Base-by-base conservation (phyloP, 2,113 vertebrate species). In the Leucosticte australis region DNA sequence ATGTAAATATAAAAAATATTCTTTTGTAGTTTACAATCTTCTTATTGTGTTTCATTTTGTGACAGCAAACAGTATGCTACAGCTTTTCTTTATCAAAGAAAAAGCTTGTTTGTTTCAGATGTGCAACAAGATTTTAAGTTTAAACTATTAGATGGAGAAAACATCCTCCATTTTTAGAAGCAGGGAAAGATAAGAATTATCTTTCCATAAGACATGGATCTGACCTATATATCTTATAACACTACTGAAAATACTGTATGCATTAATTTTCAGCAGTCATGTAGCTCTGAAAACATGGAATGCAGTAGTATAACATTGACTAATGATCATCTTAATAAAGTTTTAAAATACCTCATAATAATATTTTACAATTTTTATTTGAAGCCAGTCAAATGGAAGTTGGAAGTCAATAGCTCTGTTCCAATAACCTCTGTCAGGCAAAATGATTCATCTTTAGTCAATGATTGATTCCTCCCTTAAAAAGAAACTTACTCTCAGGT, bases 21-120 rank as follows among this genome's bases (percentile, higher is more conserved):
- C 0, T 41, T 8, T 71, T 69, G 5, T 26, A 69, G 10, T 59
- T 91, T 79, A 31, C 7, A n/a, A 7, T 49, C 30, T 71, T 83
- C 4, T 33, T 59, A 3, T 30, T 80, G 39, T 76, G 4, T 55
- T 69, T 53, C 14, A 23, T 85, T 79, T 15, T 74, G 15, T 80
- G 49, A 4, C 9, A 12, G 30, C 18, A 69, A 83, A 56, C 1
- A 33, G 20, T 12, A 35, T 0, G 0, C 2, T 59, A 30, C 22
- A 42, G 10, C 10, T 86, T 21, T 37, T 39, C 20, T 52, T 7
- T 44, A n/a, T 49, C 37, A 89, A 76, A 80, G 21, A 47, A 31
- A 90, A 92, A 82, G 0, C 5, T 28, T 57, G 7, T 52, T 75
- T 86, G 5, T 59, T 75, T 27, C 60, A 89, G 55, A 59, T 44